Evolutionary conservation across 2,113 vertebrate species (phyloP).

Genomic region (Argyrosomus japonicus): DNA sequence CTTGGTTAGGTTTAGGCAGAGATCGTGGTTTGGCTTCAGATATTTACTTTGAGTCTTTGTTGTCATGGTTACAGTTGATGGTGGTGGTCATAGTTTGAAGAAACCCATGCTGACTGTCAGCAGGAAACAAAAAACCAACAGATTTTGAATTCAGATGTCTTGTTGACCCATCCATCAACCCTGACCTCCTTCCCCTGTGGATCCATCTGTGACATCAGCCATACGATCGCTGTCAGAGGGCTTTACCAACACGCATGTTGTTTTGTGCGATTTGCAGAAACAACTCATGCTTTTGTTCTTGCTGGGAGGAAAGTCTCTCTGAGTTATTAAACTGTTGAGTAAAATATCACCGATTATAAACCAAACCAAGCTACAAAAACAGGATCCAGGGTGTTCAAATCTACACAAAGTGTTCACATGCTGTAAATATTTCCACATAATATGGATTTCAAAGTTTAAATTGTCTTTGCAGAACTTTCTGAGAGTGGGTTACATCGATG

Average conservation of each 20-base stretch:
- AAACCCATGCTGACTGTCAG: too few species aligned
- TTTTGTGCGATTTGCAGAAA: neutral
- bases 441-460: slow-evolving; percentile 32
- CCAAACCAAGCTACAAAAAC: neutral
- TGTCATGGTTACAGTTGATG: too few species aligned
- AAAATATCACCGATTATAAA: neutral
- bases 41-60: too few species aligned
- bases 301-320: neutral
- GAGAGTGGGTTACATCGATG: neutral
- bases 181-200: too few species aligned
- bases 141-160: too few species aligned
- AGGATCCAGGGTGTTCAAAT: neutral
- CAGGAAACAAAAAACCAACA: too few species aligned
- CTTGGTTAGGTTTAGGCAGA: too few species aligned
- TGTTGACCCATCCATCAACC: too few species aligned
- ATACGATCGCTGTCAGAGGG: neutral
- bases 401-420: neutral
- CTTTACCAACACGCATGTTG: neutral
- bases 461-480: slow-evolving; percentile 5
- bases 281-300: neutral
- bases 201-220: too few species aligned
- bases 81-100: too few species aligned
- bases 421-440: neutral
- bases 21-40: too few species aligned
- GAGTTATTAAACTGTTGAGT: neutral